Percentiles rank a stretch among this genome's conserved stretches.
phyloP scores from a whole-genome alignment of 2,888 invertebrate species.

The Metellina segmentata region DNA sequence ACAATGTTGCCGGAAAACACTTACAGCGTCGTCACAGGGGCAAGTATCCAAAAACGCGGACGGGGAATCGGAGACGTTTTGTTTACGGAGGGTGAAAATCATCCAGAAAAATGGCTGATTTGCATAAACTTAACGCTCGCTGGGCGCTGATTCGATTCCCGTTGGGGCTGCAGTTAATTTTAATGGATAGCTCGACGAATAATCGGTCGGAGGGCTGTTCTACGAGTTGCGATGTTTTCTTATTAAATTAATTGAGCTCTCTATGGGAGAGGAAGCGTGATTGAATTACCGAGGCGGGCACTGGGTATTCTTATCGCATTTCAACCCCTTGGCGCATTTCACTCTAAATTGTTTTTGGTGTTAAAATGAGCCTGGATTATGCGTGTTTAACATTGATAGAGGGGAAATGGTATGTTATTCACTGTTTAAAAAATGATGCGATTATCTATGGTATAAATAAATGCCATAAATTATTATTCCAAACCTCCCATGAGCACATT shows the following conservation, averaged over 20 bases:
- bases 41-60: not conserved
- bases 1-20: slow-evolving; percentile 22
- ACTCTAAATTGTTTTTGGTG: not conserved
- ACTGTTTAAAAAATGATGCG: too few species aligned
- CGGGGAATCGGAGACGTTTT: not conserved
- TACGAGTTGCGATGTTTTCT: not conserved
- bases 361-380: not conserved
- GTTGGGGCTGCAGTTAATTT: slow-evolving; percentile 1
- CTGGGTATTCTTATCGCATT: not conserved
- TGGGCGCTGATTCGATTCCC: not conserved
- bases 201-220: not conserved
- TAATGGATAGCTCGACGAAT: not conserved
- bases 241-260: not conserved
- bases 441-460: too few species aligned
- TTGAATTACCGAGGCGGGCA: not conserved
- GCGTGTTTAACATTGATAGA: not conserved
- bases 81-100: not conserved
- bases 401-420: not conserved
- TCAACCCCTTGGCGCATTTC: not conserved
- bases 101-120: slow-evolving; percentile 23
- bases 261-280: not conserved
- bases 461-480: too few species aligned
- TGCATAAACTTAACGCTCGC: slow-evolving; percentile 10
- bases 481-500: too few species aligned
- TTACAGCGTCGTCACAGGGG: not conserved